Conservation (phyloP, 2,888 invertebrate genomes). For the Standfussiana lucernea region DNA sequence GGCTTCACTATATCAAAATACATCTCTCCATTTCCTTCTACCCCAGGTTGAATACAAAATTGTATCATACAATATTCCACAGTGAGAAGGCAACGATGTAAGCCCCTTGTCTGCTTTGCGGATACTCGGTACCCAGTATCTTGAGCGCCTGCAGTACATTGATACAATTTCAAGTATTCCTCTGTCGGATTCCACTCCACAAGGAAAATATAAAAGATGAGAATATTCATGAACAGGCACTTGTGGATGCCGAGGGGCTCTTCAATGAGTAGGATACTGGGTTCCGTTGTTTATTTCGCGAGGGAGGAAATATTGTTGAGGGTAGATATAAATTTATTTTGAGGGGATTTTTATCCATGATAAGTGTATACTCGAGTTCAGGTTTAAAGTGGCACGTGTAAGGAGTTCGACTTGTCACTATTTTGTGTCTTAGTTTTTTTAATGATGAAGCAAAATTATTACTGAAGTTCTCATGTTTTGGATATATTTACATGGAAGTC, state of each 20-base stretch:
- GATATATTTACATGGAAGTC: not conserved
- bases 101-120: slow-evolving; percentile 24
- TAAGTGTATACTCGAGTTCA: not conserved
- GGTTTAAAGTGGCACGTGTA: not conserved
- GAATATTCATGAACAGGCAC: slow-evolving; percentile 37
- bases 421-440: not conserved
- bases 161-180: slow-evolving; percentile 23
- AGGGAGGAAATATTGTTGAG: slow-evolving; percentile 15
- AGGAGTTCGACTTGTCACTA: no score
- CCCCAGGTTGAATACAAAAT: slow-evolving; percentile 18
- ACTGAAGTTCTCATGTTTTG: not conserved
- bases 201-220: slow-evolving; percentile 46
- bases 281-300: slow-evolving; percentile 12
- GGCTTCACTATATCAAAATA: not conserved
- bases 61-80: slow-evolving; percentile 6
- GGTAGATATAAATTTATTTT: not conserved
- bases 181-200: slow-evolving; percentile 11
- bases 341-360: not conserved
- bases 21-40: not conserved
- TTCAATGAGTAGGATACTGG: slow-evolving; percentile 10
- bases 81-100: slow-evolving; percentile 3
- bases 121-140: slow-evolving; percentile 11
- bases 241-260: slow-evolving; percentile 21
- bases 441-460: not conserved
- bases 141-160: slow-evolving; percentile 10